These are phyloP conservation scores for Microctenopoma stevenorrisi DNA, from an alignment of 2,797 vertebrate genomes.

Conservation along the genomic window DNA sequence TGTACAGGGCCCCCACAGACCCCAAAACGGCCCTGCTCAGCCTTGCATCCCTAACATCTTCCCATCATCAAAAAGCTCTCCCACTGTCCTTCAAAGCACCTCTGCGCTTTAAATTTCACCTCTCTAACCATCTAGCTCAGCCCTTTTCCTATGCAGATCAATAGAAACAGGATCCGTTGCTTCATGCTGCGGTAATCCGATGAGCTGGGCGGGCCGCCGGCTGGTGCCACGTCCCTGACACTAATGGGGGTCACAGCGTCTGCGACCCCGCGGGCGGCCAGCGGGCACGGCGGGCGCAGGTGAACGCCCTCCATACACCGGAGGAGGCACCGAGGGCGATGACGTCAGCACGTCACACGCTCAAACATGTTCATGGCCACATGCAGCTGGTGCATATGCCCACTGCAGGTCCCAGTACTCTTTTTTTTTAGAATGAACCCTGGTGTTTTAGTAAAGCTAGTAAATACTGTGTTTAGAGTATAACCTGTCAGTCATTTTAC, in stretches of 20 bases:
- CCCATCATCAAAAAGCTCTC: constrained; percentile 46
- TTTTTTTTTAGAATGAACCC: constrained; percentile 22
- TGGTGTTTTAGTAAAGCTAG: background rate
- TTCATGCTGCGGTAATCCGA: constrained; percentile 78
- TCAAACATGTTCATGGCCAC: constrained; percentile 18
- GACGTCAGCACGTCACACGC: constrained; percentile 14
- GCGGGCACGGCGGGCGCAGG: constrained; percentile 10
- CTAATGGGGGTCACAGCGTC: constrained; percentile 67
- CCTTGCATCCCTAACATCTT: constrained; percentile 39
- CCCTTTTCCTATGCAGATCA: constrained; percentile 83
- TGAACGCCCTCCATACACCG: constrained; percentile 27
- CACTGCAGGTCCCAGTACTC: constrained; percentile 1
- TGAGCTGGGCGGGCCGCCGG: constrained; percentile 62
- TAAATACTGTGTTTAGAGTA: background rate
- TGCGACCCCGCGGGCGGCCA: constrained; percentile 46
- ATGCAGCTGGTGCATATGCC: constrained; percentile 9
- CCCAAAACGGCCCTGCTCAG: background rate
- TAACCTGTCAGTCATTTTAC: background rate
- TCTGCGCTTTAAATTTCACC: constrained; percentile 84
- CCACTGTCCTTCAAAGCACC: constrained; percentile 80
- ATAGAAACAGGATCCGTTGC: constrained; percentile 83
- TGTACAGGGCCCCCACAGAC: too few species aligned
- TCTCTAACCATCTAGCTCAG: constrained; percentile 80
- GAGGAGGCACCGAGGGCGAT: background rate
- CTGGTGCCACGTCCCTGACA: constrained; percentile 74